phyloP scores from a whole-genome alignment of 2,888 invertebrate species.

The Sesia bembeciformis region DNA sequence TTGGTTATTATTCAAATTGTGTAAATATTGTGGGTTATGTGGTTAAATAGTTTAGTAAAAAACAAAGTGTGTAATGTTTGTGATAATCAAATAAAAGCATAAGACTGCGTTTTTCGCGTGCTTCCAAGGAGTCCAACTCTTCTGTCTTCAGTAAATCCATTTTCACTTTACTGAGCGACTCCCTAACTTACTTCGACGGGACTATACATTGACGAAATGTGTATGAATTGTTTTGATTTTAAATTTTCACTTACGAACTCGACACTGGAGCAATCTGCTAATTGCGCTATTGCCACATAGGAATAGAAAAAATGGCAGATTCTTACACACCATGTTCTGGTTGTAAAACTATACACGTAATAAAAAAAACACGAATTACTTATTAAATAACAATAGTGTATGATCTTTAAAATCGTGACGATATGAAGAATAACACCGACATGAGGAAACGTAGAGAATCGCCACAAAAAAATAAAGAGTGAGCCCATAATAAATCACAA shows the following conservation, averaged over 20 bases:
- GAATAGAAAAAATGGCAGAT: no score
- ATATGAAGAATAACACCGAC: slow-evolving; percentile 10
- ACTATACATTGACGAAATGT: neutral
- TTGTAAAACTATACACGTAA: neutral
- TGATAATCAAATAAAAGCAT: no score
- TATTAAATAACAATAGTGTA: slow-evolving; percentile 14
- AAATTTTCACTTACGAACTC: neutral
- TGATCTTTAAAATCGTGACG: slow-evolving; percentile 23
- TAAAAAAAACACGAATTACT: slow-evolving; percentile 34
- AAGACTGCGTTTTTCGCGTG: no score
- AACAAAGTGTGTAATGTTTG: no score
- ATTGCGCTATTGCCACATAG: neutral
- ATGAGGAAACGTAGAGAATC: slow-evolving; percentile 32
- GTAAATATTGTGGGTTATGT: no score
- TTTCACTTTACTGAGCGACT: no score
- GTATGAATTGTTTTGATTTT: neutral
- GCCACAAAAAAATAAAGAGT: slow-evolving; percentile 24
- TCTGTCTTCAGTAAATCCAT: no score
- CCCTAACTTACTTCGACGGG: no score
- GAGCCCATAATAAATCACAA: slow-evolving; percentile 22
- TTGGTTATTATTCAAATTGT: no score
- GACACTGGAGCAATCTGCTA: no score
- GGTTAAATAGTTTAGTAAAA: no score
- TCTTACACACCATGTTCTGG: neutral
- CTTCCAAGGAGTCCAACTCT: no score